Evolutionary conservation across 53 echinoderm and acorn worm species (phyloP), one percentile per base, ranked within the genome.

Genomic region (Temnopleurus reevesii): DNA sequence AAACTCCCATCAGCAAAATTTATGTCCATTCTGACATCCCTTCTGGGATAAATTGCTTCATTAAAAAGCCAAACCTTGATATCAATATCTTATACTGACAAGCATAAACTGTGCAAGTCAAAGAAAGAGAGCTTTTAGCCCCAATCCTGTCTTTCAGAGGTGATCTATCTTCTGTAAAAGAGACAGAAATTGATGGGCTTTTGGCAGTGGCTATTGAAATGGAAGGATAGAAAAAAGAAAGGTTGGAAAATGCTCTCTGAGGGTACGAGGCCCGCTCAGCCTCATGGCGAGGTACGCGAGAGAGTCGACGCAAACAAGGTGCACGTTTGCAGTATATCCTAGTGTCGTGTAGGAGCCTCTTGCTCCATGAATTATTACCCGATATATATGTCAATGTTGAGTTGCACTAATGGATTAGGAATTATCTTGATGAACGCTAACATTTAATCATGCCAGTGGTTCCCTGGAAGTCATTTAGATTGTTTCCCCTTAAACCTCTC

Each of bases 101-200:
- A 31, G 63, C 18, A 10, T 34, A 71, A 71, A 36, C 8, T 41
- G 27, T 41, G 9, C 38, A n/a, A 71, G 71, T 71, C 17, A 71
- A 63, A 33, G 18, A 63, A 61, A 31, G 41, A 12, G 21, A n/a
- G 38, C 41, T 71, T 71, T 71, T 38, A 41, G 38, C 71, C 71
- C 41, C 36, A 18, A 38, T 41, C 80, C 47, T n/a, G 45, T 18
- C 27, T 80, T 51, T 41, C 51, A 46, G 18, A 29, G 80, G 80
- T 80, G 28, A 80, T 80, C 80, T 80, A 80, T 80, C 80, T 80
- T 80, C 51, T 5, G 80, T 41, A 80, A 71, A 71, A 51, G 80
- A 80, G 80, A 80, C 80, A 80, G 80, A 80, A 80, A 80, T 80
- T 46, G 80, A 80, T 47, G 80, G 80, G 47, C 51, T 51, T 46